Percentiles rank a stretch among this genome's conserved stretches.
These are phyloP conservation scores for Antheraea pernyi DNA, from an alignment of 1,140 invertebrate genomes.

Conservation along the genomic window DNA sequence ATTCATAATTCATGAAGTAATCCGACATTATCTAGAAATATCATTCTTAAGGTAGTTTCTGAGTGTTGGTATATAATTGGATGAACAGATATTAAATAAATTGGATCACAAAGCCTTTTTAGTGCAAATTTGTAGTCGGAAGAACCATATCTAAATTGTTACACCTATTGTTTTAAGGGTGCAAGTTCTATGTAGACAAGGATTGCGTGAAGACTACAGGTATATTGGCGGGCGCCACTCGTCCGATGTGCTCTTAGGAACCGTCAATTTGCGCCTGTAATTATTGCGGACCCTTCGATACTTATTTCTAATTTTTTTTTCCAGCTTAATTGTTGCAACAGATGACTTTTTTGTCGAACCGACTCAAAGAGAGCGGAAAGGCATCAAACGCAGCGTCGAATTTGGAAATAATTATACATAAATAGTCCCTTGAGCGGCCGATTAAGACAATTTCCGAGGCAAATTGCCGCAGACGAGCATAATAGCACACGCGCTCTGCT, in stretches of 20 bases:
- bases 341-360: constrained; percentile 78
- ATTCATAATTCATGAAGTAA: no score
- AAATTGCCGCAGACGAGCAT: constrained; percentile 78
- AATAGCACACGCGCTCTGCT: constrained; percentile 75
- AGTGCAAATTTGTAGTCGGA: no score
- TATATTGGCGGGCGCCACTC: constrained; percentile 66
- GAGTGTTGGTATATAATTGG: no score
- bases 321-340: constrained; percentile 76
- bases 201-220: constrained; percentile 57
- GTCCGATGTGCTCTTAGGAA: constrained; percentile 59
- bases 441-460: constrained; percentile 78
- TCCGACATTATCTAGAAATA: no score
- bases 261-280: constrained; percentile 77
- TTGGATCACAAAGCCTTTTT: no score
- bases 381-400: constrained; percentile 78
- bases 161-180: not conserved
- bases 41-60: no score
- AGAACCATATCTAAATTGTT: no score
- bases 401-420: constrained; percentile 80
- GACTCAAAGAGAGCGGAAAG: constrained; percentile 78
- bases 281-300: constrained; percentile 78
- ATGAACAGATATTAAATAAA: no score
- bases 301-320: constrained; percentile 77
- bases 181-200: not conserved
- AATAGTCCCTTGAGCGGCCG: constrained; percentile 79